Base-by-base conservation (phyloP, 2,797 vertebrate species). In the Amazonetta brasiliensis region DNA sequence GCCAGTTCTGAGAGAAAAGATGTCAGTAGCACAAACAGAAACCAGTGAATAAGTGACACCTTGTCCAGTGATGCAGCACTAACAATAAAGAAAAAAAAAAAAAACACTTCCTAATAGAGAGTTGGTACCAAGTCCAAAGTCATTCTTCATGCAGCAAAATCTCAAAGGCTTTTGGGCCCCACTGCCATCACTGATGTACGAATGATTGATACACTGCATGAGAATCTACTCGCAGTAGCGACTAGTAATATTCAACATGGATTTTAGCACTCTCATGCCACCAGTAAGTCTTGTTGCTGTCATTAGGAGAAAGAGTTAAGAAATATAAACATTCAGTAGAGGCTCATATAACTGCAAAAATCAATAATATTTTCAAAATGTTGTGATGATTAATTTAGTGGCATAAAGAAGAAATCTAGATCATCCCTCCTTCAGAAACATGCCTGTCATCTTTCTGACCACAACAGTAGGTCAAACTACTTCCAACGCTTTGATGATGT, bases 281-380 rank as follows among this genome's bases (percentile, higher is more conserved):
- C 23, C 48, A 63, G 15, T 50, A 71, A 94, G 52, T 66, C 54
- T 80, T 50, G 8, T 31, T 82, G 64, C 52, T 93, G 15, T 59
- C 2, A 1, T 62, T 58, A 81, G 22, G 37, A 26, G 35, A 63
- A 78, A 78, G 12, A 73, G 23, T 2, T 0, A 89, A 90, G 67
- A 87, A 87, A 87, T 23, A 55, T 28, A 86, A 80, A 72, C 9
- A 55, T 12, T 5, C 39, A 44, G 19, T 35, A 41, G 18, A 72
- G 33, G 37, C 16, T 91, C 43, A 68, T 35, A 84, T 8, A 54
- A 56, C 76, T 76, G 71, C 8, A 59, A 82, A 94, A 54, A 54
- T 20, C 20, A 48, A 17, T 39, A 69, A 35, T 66, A 64, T 79
- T 95, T 94, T 79, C 44, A 81, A 93, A 92, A 92, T 69, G 72